These are phyloP conservation scores for Aptenodytes forsteri DNA, from an alignment of 2,113 vertebrate species.

Conservation along the genomic window DNA sequence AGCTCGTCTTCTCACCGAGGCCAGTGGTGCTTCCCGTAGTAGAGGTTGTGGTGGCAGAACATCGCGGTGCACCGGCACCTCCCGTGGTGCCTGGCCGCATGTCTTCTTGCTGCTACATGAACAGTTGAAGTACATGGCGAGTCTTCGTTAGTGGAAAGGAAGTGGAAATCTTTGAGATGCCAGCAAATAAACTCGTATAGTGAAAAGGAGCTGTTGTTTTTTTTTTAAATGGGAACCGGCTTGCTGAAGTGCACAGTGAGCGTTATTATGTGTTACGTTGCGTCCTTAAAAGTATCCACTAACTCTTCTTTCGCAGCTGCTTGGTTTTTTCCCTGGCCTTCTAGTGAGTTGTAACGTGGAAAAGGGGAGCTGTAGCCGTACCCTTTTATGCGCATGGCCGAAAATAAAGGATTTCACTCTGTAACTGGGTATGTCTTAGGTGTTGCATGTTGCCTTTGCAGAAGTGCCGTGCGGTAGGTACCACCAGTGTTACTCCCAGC, in stretches of 20 bases:
- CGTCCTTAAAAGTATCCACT: not conserved
- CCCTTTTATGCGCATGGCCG: accelerated
- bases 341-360: not conserved
- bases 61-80: accelerated
- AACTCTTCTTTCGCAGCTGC: not conserved
- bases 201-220: not conserved
- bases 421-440: not conserved
- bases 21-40: accelerated
- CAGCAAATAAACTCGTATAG: not conserved
- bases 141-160: not conserved
- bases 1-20: not conserved
- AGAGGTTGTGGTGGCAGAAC: not conserved
- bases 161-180: not conserved
- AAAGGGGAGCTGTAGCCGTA: not conserved
- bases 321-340: not conserved
- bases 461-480: accelerated
- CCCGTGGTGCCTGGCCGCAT: accelerated
- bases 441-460: not conserved
- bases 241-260: not conserved
- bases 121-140: not conserved
- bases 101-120: accelerated
- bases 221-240: not conserved
- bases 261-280: accelerated
- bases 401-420: not conserved
- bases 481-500: not conserved